Percentiles rank a stretch among this genome's conserved stretches.
These are phyloP conservation scores for Capromys pilorides DNA, from an alignment of 2,797 vertebrate genomes.

Conservation along the genomic window DNA sequence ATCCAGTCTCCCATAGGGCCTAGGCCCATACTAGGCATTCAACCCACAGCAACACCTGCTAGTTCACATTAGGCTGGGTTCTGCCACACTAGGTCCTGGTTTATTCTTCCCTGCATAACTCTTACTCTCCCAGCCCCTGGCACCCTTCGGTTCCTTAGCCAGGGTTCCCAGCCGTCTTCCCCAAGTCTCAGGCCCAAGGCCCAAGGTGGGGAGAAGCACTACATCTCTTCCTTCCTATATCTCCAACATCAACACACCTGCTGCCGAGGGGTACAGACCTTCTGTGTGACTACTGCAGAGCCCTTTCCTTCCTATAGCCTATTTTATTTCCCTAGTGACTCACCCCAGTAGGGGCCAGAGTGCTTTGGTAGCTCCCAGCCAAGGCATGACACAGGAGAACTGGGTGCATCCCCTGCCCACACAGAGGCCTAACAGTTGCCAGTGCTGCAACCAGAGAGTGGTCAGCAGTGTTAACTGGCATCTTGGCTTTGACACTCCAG, in stretches of 20 bases:
- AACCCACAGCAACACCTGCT: neutral
- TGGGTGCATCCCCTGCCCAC: slow-evolving; percentile 49
- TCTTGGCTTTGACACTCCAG: slow-evolving; percentile 80
- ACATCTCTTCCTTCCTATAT: neutral
- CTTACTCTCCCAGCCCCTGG: neutral
- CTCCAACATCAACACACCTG: neutral
- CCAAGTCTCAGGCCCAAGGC: neutral
- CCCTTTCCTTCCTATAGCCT: neutral
- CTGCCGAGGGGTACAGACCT: neutral
- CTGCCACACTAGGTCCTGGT: neutral
- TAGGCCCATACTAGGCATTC: neutral
- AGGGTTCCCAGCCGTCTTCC: neutral
- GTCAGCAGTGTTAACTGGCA: slow-evolving; percentile 82
- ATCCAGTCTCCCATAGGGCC: neutral
- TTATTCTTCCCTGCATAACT: neutral
- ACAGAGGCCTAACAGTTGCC: slow-evolving; percentile 29
- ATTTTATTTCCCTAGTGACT: neutral
- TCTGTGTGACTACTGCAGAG: neutral
- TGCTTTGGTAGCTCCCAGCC: neutral
- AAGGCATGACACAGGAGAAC: neutral
- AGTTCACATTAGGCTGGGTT: neutral
- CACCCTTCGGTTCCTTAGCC: neutral
- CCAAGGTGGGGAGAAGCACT: neutral
- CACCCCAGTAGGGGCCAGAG: neutral
- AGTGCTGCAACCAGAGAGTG: slow-evolving; percentile 59